phyloP scores from a whole-genome alignment of 2,888 invertebrate species.

The Calameuta pallipes region DNA sequence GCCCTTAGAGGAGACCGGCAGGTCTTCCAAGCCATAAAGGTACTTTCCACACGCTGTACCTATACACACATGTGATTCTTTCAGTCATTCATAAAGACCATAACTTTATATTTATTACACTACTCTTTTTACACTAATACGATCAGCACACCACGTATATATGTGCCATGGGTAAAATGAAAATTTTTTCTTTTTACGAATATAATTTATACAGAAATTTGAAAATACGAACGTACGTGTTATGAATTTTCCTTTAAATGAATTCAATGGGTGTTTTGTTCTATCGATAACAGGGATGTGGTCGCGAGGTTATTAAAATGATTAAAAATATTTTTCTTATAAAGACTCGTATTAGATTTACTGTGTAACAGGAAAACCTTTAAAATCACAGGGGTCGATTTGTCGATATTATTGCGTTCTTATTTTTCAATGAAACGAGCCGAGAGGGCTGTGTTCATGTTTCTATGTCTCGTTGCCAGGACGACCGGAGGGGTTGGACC shows the following conservation, averaged over 20 bases:
- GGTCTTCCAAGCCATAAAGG: conserved; percentile 65
- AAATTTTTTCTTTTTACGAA: background rate
- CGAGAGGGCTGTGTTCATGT: conserved; percentile 13
- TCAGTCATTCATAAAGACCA: conserved; percentile 53
- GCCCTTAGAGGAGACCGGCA: conserved; percentile 54
- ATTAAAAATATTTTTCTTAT: background rate
- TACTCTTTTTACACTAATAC: background rate
- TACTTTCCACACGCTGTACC: conserved; percentile 47
- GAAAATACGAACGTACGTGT: background rate
- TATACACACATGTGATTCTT: conserved; percentile 46
- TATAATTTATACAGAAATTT: background rate
- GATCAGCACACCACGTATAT: background rate
- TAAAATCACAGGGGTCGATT: background rate
- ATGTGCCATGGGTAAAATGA: background rate
- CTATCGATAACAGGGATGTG: background rate
- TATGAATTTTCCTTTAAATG: background rate
- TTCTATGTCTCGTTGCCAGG: conserved; percentile 52
- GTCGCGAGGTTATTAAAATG: background rate
- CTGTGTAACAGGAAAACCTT: background rate
- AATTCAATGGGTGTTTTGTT: background rate
- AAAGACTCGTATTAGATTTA: background rate
- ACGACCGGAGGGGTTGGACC: conserved; percentile 64
- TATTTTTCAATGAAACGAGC: conserved; percentile 18
- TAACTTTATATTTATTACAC: background rate
- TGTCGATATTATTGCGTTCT: background rate